Evolutionary conservation across 2,113 vertebrate species (phyloP).

Genomic region (Saccopteryx bilineata): DNA sequence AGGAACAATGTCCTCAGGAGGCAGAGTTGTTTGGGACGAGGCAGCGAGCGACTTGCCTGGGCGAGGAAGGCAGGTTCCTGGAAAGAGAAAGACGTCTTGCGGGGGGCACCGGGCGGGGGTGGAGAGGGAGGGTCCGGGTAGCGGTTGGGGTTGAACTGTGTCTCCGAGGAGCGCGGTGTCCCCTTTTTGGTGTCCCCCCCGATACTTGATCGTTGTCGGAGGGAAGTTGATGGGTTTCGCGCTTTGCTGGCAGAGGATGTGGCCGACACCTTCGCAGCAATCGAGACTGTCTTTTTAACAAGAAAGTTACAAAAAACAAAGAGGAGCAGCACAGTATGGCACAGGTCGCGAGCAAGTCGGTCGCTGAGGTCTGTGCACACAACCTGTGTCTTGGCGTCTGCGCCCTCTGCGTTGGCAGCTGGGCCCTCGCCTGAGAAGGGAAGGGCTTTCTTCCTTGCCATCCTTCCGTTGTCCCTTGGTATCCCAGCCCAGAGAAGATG

Average conservation of each 20-base stretch:
- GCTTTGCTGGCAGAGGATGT: conserved; percentile 60
- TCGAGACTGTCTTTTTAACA: neutral
- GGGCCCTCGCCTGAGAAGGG: neutral
- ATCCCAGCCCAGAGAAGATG: neutral
- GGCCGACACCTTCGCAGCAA: conserved; percentile 43
- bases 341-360: neutral
- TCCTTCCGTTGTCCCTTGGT: neutral
- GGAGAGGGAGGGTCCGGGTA: too few relatives aligned
- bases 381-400: fast-evolving
- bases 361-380: neutral
- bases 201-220: neutral
- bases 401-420: neutral
- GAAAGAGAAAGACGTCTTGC: fast-evolving
- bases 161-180: neutral
- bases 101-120: too few relatives aligned
- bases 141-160: neutral
- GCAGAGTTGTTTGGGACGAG: neutral
- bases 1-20: neutral
- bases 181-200: neutral
- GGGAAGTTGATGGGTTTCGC: conserved; percentile 35
- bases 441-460: neutral
- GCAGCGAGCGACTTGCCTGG: neutral
- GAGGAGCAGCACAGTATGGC: neutral
- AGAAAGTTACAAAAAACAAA: fast-evolving
- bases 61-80: neutral